Evolutionary conservation across 2,888 invertebrate genomes (phyloP).

Genomic region (Pollenia labialis): DNA sequence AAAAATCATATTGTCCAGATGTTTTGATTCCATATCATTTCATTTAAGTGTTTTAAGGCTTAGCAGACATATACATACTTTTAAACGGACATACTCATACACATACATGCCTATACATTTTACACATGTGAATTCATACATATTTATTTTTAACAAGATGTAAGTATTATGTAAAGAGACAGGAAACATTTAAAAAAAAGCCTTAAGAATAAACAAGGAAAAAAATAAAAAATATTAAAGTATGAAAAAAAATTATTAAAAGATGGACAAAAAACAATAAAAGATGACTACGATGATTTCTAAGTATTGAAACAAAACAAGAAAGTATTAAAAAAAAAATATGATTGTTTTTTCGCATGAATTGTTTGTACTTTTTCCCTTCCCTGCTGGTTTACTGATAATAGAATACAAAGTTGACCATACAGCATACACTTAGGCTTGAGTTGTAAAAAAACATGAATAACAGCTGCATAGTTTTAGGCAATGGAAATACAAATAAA

Average conservation of each 20-base stretch:
- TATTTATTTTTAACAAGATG: conserved; percentile 52
- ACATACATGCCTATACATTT: conserved; percentile 25
- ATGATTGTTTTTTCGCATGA: conserved; percentile 83
- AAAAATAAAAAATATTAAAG: neutral
- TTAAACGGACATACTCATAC: conserved; percentile 50
- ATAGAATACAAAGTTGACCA: conserved; percentile 39
- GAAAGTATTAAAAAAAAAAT: conserved; percentile 80
- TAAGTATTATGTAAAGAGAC: conserved; percentile 60
- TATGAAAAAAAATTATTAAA: conserved; percentile 6
- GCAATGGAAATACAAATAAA: conserved; percentile 39
- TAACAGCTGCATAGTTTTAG: conserved; percentile 66
- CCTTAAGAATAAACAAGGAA: conserved; percentile 37
- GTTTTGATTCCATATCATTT: conserved; percentile 83
- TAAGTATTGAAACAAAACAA: conserved; percentile 67
- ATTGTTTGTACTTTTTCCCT: conserved; percentile 78
- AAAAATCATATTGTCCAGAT: conserved; percentile 79
- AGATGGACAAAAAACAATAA: conserved; percentile 4
- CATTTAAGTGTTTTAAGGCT: conserved; percentile 76
- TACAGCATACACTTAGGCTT: conserved; percentile 55
- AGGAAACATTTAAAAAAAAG: conserved; percentile 70
- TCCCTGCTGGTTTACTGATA: conserved; percentile 3
- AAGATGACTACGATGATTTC: conserved; percentile 41
- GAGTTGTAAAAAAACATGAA: conserved; percentile 34
- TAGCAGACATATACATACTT: conserved; percentile 74
- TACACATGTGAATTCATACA: conserved; percentile 41